These are phyloP conservation scores for Cheirogaleus medius DNA, from an alignment of 2,113 vertebrate species.

Conservation along the genomic window DNA sequence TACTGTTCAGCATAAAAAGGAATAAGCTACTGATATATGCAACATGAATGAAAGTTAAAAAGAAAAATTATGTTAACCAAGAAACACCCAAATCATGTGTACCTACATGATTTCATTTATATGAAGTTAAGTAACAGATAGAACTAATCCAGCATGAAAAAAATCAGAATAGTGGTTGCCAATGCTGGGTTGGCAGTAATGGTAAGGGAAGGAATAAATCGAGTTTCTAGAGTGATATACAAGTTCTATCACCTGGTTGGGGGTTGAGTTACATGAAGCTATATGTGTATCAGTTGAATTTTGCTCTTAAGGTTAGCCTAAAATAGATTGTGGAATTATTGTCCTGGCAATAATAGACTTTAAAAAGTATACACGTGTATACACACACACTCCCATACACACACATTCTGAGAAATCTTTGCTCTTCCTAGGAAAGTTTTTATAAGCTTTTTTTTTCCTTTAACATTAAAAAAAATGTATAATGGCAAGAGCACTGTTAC, in stretches of 20 bases:
- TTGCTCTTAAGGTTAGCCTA: not conserved
- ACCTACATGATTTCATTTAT: not conserved
- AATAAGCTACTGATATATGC: not conserved
- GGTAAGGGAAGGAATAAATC: not conserved
- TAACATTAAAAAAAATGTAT: not conserved
- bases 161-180: not conserved
- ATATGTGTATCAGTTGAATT: not conserved
- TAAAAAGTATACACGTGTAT: not conserved
- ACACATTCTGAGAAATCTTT: conserved; percentile 3
- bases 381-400: not conserved
- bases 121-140: not conserved
- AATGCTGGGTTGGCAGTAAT: not conserved
- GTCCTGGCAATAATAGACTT: not conserved
- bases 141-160: not conserved
- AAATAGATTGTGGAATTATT: not conserved
- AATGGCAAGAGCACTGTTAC: not conserved
- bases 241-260: not conserved
- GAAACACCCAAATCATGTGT: not conserved
- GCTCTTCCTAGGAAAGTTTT: not conserved
- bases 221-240: not conserved
- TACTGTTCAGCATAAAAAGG: not conserved
- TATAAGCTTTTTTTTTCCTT: not conserved
- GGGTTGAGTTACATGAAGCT: not conserved
- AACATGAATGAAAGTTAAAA: not conserved
- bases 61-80: not conserved